These are phyloP conservation scores for Engystomops pustulosus DNA, from an alignment of 2,113 vertebrate genomes.

Conservation along the genomic window DNA sequence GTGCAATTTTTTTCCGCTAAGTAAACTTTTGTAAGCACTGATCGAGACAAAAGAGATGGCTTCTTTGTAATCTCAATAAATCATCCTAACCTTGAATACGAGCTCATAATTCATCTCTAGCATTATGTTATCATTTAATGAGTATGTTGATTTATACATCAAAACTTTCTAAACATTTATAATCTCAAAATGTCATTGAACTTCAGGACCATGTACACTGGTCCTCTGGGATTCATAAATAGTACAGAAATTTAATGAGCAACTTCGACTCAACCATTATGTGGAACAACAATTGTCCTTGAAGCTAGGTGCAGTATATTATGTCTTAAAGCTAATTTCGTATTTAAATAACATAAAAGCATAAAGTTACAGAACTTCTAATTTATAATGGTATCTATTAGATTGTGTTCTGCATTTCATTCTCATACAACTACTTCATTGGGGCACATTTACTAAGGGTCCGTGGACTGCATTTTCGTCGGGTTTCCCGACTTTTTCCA, in stretches of 20 bases:
- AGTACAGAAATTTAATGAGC: constrained; percentile 32
- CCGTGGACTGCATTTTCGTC: too few relatives aligned
- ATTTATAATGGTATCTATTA: too few relatives aligned
- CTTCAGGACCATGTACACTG: constrained; percentile 14
- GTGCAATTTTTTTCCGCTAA: neutral
- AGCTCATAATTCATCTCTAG: constrained; percentile 13
- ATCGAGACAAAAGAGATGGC: constrained; percentile 1
- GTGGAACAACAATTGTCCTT: constrained; percentile 17
- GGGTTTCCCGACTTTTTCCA: too few relatives aligned
- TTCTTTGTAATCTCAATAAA: constrained; percentile 36
- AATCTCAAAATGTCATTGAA: constrained; percentile 40
- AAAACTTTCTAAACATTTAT: constrained; percentile 35
- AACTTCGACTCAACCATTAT: constrained; percentile 5
- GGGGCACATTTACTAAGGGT: too few relatives aligned
- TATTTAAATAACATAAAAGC: neutral
- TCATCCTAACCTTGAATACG: constrained; percentile 34
- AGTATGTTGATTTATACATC: constrained; percentile 46
- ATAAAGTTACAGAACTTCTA: too few relatives aligned
- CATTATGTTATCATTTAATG: constrained; percentile 44
- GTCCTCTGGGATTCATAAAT: constrained; percentile 43
- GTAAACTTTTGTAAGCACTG: neutral
- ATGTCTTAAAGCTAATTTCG: neutral
- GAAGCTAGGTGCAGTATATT: neutral
- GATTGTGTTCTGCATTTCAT: too few relatives aligned
- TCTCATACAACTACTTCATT: too few relatives aligned